Evolutionary conservation across 2,888 invertebrate species (phyloP), one percentile per base, ranked within the genome.

Genomic region (Aradus depressus): DNA sequence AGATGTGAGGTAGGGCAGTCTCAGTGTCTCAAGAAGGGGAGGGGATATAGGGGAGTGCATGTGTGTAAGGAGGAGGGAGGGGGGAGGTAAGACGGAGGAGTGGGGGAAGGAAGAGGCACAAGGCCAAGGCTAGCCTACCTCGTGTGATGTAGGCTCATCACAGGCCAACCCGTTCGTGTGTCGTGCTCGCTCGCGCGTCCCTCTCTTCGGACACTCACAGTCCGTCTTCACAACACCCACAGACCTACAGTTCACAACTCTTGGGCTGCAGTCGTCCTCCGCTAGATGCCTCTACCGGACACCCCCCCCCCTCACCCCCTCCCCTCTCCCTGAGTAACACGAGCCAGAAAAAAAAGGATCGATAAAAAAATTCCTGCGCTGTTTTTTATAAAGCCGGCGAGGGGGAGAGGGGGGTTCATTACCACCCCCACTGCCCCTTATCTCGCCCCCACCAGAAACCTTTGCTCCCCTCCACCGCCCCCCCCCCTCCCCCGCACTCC

Each of bases 301-400:
- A n/a, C n/a, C n/a, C 39, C 12, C 37, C 39, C 34, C 44, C 34
- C 22, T 44, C 12, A 2, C 37, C 14, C 22, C 32, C 39, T 19
- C 32, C 31, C 22, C 39, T 25, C 37, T 25, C 10, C 19, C 39
- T n/a, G 32, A 5, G 31, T 12, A 18, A 10, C 41, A 25, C 41
- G 53, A 42, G 42, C 32, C 22, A 42, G 44, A 49, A 55, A 54
- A 56, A 58, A 60, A 56, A 56, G 59, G 61, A 62, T 62, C 62
- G 61, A 62, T 62, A 62, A 62, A 62, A 62, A 62, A 62, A 62
- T 62, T 62, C 62, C 61, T 62, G 62, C 61, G 62, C 62, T 61
- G 60, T 61, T 61, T 62, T 62, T 61, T 60, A 60, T 60, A 59
- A 55, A 58, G 59, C 58, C 51, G 54, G 52, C 26, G n/a, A n/a